A percentile compares a stretch with the other conserved stretches of the same genome.
phyloP scores from a whole-genome alignment of 2,113 vertebrate species.

The Eulemur macaco region DNA sequence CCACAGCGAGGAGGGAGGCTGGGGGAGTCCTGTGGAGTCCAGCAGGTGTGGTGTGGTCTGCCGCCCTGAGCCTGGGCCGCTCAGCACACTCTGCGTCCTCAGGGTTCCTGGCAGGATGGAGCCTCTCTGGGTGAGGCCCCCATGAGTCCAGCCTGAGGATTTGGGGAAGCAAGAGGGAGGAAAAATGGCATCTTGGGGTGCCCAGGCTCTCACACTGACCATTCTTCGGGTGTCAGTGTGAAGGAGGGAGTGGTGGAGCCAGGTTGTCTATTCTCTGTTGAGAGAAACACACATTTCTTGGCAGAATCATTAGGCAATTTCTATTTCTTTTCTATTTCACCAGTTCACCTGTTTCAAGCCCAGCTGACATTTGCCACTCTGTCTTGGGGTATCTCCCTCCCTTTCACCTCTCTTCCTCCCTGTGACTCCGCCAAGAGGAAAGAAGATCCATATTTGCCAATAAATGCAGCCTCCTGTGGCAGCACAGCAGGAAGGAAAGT shows the following conservation, averaged over 20 bases:
- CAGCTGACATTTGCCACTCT: background rate
- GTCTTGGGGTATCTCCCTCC: background rate
- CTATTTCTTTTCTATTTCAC: background rate
- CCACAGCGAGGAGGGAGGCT: fast-evolving
- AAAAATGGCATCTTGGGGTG: fast-evolving
- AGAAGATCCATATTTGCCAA: background rate
- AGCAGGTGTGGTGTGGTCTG: fast-evolving
- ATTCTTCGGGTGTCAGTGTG: background rate
- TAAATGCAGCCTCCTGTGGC: background rate
- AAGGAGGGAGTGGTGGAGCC: background rate
- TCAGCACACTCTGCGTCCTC: too few species aligned
- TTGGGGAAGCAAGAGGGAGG: background rate
- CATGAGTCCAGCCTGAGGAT: fast-evolving
- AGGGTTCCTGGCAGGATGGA: too few species aligned
- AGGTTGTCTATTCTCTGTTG: background rate
- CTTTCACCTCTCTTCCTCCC: background rate
- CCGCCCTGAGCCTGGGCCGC: background rate
- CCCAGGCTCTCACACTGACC: background rate
- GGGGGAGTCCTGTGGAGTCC: fast-evolving
- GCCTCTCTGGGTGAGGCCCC: background rate
- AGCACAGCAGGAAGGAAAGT: background rate
- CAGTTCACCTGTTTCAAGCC: background rate
- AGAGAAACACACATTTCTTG: background rate
- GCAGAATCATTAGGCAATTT: background rate
- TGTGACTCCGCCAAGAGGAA: background rate